Evolutionary conservation across 2,113 vertebrate species (phyloP).

Genomic region (Podocnemis expansa): DNA sequence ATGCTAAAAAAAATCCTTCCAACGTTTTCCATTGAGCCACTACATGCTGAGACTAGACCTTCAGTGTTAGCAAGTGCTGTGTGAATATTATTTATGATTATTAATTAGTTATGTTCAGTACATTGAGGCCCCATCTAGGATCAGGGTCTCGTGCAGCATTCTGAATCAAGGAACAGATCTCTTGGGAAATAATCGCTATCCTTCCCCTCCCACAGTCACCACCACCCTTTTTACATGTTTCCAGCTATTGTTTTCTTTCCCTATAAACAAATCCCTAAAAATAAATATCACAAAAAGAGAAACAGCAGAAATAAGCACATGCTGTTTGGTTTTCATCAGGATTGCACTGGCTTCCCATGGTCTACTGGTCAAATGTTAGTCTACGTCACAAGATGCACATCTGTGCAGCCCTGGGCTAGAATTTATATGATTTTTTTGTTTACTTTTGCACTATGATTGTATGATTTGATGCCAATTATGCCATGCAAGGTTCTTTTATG

Average conservation of each 20-base stretch:
- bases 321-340: background rate
- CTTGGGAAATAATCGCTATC: background rate
- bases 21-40: background rate
- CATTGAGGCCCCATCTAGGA: too few relatives aligned
- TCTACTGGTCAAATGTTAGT: background rate
- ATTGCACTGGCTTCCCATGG: background rate
- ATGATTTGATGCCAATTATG: too few relatives aligned
- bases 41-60: fast-evolving
- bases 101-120: fast-evolving
- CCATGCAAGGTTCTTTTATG: too few relatives aligned
- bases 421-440: too few relatives aligned
- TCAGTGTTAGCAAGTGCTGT: fast-evolving
- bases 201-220: background rate
- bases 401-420: too few relatives aligned
- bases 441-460: too few relatives aligned
- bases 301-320: background rate
- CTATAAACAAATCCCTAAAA: background rate
- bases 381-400: too few relatives aligned
- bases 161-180: background rate
- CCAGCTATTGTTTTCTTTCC: background rate
- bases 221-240: background rate
- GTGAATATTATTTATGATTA: background rate
- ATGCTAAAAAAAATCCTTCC: background rate
- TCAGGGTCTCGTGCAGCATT: background rate
- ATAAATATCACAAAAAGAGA: background rate